These are phyloP conservation scores for Varroa destructor DNA, from an alignment of 1,140 invertebrate genomes.

Conservation along the genomic window DNA sequence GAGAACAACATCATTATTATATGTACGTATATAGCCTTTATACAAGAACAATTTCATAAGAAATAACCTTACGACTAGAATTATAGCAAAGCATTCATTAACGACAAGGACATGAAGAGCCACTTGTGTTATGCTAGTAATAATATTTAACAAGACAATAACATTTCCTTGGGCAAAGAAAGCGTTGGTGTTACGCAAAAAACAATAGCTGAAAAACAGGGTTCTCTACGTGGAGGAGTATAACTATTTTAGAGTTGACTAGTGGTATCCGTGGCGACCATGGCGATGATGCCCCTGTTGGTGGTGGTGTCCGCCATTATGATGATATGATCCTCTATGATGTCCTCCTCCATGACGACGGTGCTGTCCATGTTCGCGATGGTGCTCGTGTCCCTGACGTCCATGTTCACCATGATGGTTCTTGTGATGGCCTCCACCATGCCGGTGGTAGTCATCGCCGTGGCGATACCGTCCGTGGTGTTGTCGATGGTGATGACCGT, in stretches of 20 bases:
- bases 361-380: constrained; percentile 33
- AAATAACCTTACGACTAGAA: too few species aligned
- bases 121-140: too few species aligned
- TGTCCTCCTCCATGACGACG: constrained; percentile 33
- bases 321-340: constrained; percentile 29
- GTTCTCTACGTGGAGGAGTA: too few species aligned
- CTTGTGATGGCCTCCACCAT: constrained; percentile 33
- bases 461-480: constrained; percentile 25
- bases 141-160: too few species aligned
- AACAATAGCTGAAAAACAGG: too few species aligned
- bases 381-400: constrained; percentile 32
- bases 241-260: not conserved
- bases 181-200: too few species aligned
- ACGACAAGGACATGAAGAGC: too few species aligned
- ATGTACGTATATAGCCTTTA: too few species aligned
- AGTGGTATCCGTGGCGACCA: constrained; percentile 31
- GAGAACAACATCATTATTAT: too few species aligned
- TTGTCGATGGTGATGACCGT: constrained; percentile 7
- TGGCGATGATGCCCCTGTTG: constrained; percentile 33
- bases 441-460: constrained; percentile 32
- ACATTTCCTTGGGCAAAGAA: too few species aligned
- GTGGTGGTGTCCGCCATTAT: constrained; percentile 33
- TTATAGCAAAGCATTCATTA: too few species aligned
- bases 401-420: constrained; percentile 32
- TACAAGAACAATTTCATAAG: too few species aligned